Evolutionary conservation across 2,113 vertebrate species (phyloP), one percentile per base, ranked within the genome.

Genomic region (Onychorhynchus coronatus): DNA sequence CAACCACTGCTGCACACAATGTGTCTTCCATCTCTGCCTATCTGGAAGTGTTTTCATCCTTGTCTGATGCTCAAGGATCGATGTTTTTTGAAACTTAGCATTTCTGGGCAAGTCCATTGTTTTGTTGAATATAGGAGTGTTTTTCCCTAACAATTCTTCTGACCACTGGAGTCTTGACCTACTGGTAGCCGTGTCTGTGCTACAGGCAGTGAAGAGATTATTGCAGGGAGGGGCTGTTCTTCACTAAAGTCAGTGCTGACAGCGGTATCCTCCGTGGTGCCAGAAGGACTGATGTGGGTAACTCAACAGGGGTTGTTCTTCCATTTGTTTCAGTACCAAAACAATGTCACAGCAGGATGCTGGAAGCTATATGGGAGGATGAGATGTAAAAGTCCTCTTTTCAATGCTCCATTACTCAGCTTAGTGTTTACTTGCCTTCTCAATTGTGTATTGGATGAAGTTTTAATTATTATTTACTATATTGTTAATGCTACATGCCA

Each of bases 311-410:
- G 56, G 27, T 74, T 94, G 41, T 49, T 92, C 93, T 95, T 79
- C 85, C 92, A 89, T 96, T 88, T 79, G 49, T 81, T 84, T 85
- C 55, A 22, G 72, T 49, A 41, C 85, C 3, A 2, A 96, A 93
- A 97, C 96, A 95, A 96, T 96, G 65, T 63, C 95, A 28, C 93
- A 88, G 93, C 85, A 81, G 89, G 93, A 46, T 72, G 79, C 88
- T 96, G 90, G 88, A 95, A 87, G 85, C 88, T 80, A 4, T 73
- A 67, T 0, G 1, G 77, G 49, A n/a, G 70, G 44, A 73, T 85
- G 58, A 95, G 83, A 96, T 93, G 68, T 79, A 92, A 95, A 94
- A 93, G 56, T 49, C 66, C 75, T 5, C 73, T 96, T 95, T 92
- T 95, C 88, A 95, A 31, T 92, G 92, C 91, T 87, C 76, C 59